phyloP scores from a whole-genome alignment of 1,140 invertebrate genomes.

The Varroa destructor region DNA sequence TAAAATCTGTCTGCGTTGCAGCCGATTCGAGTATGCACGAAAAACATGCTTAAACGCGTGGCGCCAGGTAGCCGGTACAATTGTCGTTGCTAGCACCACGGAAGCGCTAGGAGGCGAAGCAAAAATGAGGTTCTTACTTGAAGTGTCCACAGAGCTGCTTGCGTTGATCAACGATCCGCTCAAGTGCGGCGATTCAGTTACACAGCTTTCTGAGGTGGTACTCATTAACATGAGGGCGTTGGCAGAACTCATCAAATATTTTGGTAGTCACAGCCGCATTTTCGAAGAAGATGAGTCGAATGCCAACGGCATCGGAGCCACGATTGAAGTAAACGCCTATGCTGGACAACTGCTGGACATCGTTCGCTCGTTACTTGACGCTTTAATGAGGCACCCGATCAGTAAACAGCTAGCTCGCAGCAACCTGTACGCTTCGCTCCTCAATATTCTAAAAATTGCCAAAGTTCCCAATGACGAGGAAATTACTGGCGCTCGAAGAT shows the following conservation, averaged over 20 bases:
- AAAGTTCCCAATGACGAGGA: neutral
- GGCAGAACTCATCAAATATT: neutral
- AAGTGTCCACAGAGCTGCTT: constrained; percentile 3
- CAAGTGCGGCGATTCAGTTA: neutral
- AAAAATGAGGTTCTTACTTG: constrained; percentile 20
- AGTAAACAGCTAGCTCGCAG: constrained; percentile 12
- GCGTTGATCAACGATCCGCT: neutral
- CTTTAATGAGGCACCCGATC: neutral
- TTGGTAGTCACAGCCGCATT: neutral
- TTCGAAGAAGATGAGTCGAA: neutral
- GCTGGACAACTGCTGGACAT: neutral
- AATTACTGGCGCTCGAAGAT: neutral
- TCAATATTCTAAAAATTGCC: neutral
- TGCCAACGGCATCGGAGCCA: too few species aligned
- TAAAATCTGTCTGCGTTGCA: neutral
- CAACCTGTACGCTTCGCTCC: constrained; percentile 8
- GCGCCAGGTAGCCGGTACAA: neutral
- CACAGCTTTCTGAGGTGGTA: constrained; percentile 4
- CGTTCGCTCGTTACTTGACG: neutral
- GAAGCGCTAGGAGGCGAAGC: neutral
- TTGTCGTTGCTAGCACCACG: neutral
- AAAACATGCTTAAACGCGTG: constrained; percentile 1
- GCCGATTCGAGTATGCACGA: constrained; percentile 16
- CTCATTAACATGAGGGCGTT: constrained; percentile 16
- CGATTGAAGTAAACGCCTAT: constrained; percentile 14